Base-by-base conservation (phyloP, 2,113 vertebrate species). In the Crotalus viridis region DNA sequence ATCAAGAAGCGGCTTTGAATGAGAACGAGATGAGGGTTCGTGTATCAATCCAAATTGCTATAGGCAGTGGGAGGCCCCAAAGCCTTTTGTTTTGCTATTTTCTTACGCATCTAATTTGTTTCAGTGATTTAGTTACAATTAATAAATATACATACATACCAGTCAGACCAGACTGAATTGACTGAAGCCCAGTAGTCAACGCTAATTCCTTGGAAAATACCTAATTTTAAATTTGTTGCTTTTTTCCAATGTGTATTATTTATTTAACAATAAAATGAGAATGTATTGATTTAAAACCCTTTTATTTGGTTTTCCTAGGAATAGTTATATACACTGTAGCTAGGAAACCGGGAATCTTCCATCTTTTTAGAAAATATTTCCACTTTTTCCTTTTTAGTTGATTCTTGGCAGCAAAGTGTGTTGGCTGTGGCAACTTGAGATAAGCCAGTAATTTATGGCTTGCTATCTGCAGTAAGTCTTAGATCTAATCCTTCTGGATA, bases 11-110 rank as follows among this genome's bases (percentile, higher is more conserved):
- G 91, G 64, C 90, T 95, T 91, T 91, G 95, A 97, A 95, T 95
- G 92, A 94, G 95, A 97, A 97, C 95, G 91, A 97, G 94, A 93
- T 93, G 91, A 95, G 48, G 87, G 92, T 94, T 95, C 92, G 92
- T 95, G 95, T 94, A 91, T 95, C 74, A 94, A 93, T 95, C 88
- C 5, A 12, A 46, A 92, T 74, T 86, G 90, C 95, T 95, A 52
- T 93, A 94, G 91, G 91, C 93, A 94, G 52, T 89, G 56, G 90
- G 95, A 95, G 91, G 89, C 89, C 90, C 94, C 52, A 43, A 89
- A 96, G 17, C 88, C 95, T 91, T 92, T 95, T 90, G 94, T 55
- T 96, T 94, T 92, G 12, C 90, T 95, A 56, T 94, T 94, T 90
- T 46, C 0, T 61, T 96, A 91, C 94, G 95, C 94, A 89, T 87